phyloP scores from a whole-genome alignment of 2,888 invertebrate genomes.

The Pseudococcus viburni region DNA sequence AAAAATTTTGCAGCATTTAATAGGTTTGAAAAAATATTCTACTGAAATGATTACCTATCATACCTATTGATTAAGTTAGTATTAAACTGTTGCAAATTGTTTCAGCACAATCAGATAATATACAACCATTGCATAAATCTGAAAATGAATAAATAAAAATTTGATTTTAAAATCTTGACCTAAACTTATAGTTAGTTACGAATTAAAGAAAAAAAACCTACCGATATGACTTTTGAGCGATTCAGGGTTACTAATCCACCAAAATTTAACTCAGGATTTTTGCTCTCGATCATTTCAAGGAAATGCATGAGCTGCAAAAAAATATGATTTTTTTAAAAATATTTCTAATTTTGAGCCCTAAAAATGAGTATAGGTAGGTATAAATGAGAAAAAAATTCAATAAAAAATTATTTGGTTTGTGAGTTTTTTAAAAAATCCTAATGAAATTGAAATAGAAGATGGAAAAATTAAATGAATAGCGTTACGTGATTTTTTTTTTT shows the following conservation, averaged over 20 bases:
- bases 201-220: background rate
- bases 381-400: too few relatives aligned
- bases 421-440: too few relatives aligned
- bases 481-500: too few relatives aligned
- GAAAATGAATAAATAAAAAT: background rate
- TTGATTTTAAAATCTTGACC: background rate
- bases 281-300: background rate
- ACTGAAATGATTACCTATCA: too few relatives aligned
- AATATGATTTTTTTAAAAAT: background rate
- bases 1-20: too few relatives aligned
- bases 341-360: too few relatives aligned
- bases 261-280: background rate
- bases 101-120: conserved; percentile 21
- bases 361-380: too few relatives aligned
- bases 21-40: too few relatives aligned
- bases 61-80: too few relatives aligned
- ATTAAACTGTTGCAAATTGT: background rate
- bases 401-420: too few relatives aligned
- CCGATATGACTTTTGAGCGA: background rate
- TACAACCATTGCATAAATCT: background rate
- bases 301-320: background rate
- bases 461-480: too few relatives aligned
- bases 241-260: background rate
- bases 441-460: too few relatives aligned
- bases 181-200: background rate